Evolutionary conservation across 2,797 vertebrate genomes (phyloP).

Genomic region (Remorina albescens): DNA sequence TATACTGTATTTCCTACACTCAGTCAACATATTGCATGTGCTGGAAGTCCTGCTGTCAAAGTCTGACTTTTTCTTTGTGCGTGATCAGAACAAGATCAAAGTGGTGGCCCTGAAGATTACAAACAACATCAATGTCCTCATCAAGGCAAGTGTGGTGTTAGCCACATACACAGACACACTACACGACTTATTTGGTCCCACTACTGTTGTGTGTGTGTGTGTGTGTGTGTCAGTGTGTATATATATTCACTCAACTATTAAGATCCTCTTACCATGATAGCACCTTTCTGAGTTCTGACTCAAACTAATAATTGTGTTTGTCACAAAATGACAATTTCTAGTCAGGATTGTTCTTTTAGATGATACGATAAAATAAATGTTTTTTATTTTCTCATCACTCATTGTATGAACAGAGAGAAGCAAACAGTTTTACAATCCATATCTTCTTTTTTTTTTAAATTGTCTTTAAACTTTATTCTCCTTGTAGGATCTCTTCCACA

Average conservation of each 20-base stretch:
- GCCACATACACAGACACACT: too few species aligned
- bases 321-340: background rate
- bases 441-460: background rate
- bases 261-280: too few species aligned
- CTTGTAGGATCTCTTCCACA: slow-evolving; percentile 96
- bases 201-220: too few species aligned
- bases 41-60: background rate
- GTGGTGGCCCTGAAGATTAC: slow-evolving; percentile 99
- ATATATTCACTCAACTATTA: too few species aligned
- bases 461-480: background rate
- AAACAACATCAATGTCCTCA: slow-evolving; percentile 98
- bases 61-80: slow-evolving; percentile 38
- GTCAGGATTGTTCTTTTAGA: background rate
- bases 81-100: slow-evolving; percentile 96
- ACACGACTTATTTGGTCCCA: too few species aligned
- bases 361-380: background rate
- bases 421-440: background rate
- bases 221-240: too few species aligned
- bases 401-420: background rate
- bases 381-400: slow-evolving; percentile 7
- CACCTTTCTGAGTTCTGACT: too few species aligned
- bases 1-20: background rate
- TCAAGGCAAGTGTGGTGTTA: slow-evolving; percentile 89
- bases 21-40: too few species aligned
- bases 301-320: background rate